phyloP scores from a whole-genome alignment of 2,888 invertebrate genomes.

The Apotomis capreana region DNA sequence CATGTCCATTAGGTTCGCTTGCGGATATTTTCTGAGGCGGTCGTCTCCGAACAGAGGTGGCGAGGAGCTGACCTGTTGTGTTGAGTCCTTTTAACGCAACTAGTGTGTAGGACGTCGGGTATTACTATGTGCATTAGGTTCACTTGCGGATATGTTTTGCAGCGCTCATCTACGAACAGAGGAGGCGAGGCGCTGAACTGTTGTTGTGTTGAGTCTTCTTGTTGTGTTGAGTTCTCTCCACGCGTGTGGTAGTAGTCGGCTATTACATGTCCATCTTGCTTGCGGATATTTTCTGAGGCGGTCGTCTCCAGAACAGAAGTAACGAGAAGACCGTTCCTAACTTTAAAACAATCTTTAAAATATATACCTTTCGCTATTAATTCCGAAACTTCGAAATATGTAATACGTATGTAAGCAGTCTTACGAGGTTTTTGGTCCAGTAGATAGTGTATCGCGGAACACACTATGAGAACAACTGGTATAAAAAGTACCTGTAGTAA shows the following conservation, averaged over 20 bases:
- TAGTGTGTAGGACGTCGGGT: slow-evolving; percentile 75
- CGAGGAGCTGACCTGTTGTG: slow-evolving; percentile 56
- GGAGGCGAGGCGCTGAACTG: slow-evolving; percentile 51
- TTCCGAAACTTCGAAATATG: too few species aligned
- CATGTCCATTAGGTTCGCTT: slow-evolving; percentile 81
- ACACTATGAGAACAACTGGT: too few species aligned
- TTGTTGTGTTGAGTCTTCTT: slow-evolving; percentile 75
- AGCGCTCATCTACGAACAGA: slow-evolving; percentile 52
- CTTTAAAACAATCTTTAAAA: not conserved
- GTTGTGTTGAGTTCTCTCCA: slow-evolving; percentile 81
- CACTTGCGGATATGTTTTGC: slow-evolving; percentile 74
- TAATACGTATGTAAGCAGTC: too few species aligned
- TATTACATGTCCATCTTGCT: slow-evolving; percentile 81
- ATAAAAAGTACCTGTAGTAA: too few species aligned
- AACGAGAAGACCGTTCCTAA: slow-evolving; percentile 45
- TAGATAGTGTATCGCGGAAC: too few species aligned
- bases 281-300: slow-evolving; percentile 71
- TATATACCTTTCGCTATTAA: too few species aligned
- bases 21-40: slow-evolving; percentile 70
- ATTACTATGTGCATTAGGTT: slow-evolving; percentile 82
- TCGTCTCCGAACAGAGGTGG: slow-evolving; percentile 51
- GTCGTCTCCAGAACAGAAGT: slow-evolving; percentile 51
- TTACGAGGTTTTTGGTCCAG: too few species aligned
- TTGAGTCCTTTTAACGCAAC: slow-evolving; percentile 82
- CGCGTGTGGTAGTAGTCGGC: slow-evolving; percentile 75